phyloP scores from a whole-genome alignment of 2,113 vertebrate species.

The Tychaedon coryphoeus region DNA sequence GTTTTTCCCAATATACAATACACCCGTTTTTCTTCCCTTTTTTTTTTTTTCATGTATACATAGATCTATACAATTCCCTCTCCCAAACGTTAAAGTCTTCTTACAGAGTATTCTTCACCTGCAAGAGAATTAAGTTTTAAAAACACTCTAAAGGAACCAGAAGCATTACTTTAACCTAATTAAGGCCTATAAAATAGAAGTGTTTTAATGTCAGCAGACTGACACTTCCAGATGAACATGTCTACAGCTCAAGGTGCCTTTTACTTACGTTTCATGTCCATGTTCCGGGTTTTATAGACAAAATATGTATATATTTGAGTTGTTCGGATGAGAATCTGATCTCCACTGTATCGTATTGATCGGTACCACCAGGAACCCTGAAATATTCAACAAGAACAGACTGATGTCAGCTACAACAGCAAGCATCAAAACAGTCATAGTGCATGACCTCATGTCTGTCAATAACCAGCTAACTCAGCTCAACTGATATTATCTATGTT shows the following conservation, averaged over 20 bases:
- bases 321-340: conserved; percentile 98
- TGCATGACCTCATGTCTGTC: background rate
- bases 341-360: conserved; percentile 96
- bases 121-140: background rate
- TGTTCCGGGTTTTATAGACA: conserved; percentile 97
- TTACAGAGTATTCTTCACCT: background rate
- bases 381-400: conserved; percentile 3
- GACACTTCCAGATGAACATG: background rate
- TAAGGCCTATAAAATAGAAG: background rate
- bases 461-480: background rate
- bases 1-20: background rate
- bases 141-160: background rate
- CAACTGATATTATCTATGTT: background rate
- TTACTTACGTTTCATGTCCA: conserved; percentile 98
- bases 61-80: background rate
- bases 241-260: background rate
- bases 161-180: background rate
- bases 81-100: background rate
- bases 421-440: background rate
- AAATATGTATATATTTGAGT: conserved; percentile 99
- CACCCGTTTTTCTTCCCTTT: background rate
- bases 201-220: background rate
- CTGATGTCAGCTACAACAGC: background rate
- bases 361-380: conserved; percentile 99
- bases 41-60: background rate